Base-by-base conservation (phyloP, 1,140 invertebrate genomes). In the Babylonia areolata region DNA sequence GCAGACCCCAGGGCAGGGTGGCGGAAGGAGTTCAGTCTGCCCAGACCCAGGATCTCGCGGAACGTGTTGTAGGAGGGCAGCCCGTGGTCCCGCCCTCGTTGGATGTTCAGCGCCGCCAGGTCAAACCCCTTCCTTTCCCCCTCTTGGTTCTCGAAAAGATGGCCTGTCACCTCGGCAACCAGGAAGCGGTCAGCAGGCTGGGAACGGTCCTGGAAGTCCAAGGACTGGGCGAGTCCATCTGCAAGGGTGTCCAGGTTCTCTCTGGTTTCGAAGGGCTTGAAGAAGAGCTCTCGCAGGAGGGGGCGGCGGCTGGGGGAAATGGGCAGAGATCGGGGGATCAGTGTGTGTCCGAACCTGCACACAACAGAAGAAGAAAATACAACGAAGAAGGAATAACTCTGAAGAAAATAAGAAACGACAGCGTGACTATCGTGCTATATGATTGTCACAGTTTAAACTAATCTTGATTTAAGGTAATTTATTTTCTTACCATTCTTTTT, bases 261-360 rank as follows among this genome's bases (percentile, higher is more conserved):
- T 46, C 51, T 51, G 31, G 73, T 75, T 58, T 85, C 73, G 69
- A 69, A 86, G 12, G 85, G 85, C 46, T 86, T 86, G 64, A 86
- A 86, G 69, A 86, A 86, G 37, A 86, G 78, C 12, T 86, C 85
- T 37, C 85, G 9, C 37, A 86, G 85, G 31, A 69, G 28, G 9
- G n/a, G 35, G 39, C 64, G 85, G 20, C 79, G 54, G 42, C 9
- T 86, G 1, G 75, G 46, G 12, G 75, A 64, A 5, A 86, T 11
- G 40, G 58, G 77, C 23, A 86, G 33, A 31, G 96, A 85, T 99
- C 94, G 71, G 97, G 84, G 85, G 39, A 86, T 86, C 33, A 86
- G 85, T 35, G 85, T 80, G 78, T 86, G 85, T 12, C 85, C 85
- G 31, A 86, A 86, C 54, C 85, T 94, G 3, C 9, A 33, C 9